These are phyloP conservation scores for Oryzias javanicus DNA, from an alignment of 2,113 vertebrate species.

Conservation along the genomic window DNA sequence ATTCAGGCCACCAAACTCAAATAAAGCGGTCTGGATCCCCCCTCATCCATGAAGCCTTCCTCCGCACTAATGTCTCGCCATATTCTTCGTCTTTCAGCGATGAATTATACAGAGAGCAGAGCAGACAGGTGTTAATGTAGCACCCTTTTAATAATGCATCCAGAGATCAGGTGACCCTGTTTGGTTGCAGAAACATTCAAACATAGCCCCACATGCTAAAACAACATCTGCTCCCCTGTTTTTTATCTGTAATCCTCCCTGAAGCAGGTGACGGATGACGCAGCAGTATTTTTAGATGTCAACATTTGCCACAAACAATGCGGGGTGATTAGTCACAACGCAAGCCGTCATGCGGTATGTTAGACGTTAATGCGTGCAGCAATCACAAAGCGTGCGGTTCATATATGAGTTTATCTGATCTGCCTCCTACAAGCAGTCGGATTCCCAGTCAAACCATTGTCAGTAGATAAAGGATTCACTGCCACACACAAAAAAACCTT, in stretches of 20 bases:
- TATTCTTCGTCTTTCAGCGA: conserved; percentile 26
- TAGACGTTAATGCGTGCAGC: background rate
- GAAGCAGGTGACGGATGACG: conserved; percentile 8
- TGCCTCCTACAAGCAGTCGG: conserved; percentile 32
- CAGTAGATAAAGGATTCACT: conserved; percentile 38
- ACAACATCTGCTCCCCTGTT: conserved; percentile 58
- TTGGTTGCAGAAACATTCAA: background rate
- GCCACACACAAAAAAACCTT: conserved; percentile 19
- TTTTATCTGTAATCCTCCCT: conserved; percentile 17
- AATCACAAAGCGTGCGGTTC: conserved; percentile 9
- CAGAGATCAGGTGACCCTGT: conserved; percentile 34
- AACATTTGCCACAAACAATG: conserved; percentile 9
- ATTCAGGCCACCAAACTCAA: background rate
- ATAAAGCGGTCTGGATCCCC: conserved; percentile 18
- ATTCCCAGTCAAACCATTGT: conserved; percentile 52
- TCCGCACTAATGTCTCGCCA: conserved; percentile 2
- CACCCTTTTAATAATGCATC: conserved; percentile 58
- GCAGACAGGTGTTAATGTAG: conserved; percentile 44
- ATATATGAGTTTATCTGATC: conserved; percentile 18
- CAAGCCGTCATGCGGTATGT: background rate
- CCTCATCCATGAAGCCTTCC: conserved; percentile 10
- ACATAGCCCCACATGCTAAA: conserved; percentile 21
- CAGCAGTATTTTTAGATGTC: conserved; percentile 13
- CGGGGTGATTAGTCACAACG: conserved; percentile 4
- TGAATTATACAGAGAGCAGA: conserved; percentile 5